Conservation (phyloP, 2,888 invertebrate genomes). For the Mesorhabditis sp. region DNA sequence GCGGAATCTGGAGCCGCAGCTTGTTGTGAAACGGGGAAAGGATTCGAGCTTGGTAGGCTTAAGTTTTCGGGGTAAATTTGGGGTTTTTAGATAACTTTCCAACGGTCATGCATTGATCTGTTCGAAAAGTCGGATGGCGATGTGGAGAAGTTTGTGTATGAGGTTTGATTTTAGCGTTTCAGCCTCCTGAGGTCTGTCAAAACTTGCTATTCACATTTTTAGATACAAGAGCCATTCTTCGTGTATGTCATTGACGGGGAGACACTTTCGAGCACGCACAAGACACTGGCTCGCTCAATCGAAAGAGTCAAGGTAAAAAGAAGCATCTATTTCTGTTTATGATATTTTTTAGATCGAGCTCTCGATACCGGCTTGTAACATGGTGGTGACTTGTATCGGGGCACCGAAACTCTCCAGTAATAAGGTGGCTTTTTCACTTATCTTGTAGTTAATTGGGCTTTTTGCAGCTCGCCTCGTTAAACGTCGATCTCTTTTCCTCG, state of each 20-base stretch:
- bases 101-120: not conserved
- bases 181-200: not conserved
- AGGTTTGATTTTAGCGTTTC: not conserved
- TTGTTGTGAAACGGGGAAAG: not conserved
- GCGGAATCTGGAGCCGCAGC: not conserved
- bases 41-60: not conserved
- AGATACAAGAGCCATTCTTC: not conserved
- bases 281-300: not conserved
- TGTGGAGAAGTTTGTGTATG: constrained; percentile 1
- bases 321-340: not conserved
- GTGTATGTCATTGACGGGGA: not conserved
- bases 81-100: not conserved
- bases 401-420: not conserved
- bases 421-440: constrained; percentile 1
- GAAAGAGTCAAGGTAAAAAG: constrained; percentile 3
- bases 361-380: not conserved
- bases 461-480: not conserved
- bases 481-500: constrained; percentile 1
- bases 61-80: not conserved
- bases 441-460: not conserved
- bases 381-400: not conserved
- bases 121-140: not conserved
- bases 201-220: not conserved
- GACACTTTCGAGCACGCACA: not conserved
- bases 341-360: not conserved